Evolutionary conservation across 2,797 vertebrate species (phyloP).

Genomic region (Notolabrus celidotus): DNA sequence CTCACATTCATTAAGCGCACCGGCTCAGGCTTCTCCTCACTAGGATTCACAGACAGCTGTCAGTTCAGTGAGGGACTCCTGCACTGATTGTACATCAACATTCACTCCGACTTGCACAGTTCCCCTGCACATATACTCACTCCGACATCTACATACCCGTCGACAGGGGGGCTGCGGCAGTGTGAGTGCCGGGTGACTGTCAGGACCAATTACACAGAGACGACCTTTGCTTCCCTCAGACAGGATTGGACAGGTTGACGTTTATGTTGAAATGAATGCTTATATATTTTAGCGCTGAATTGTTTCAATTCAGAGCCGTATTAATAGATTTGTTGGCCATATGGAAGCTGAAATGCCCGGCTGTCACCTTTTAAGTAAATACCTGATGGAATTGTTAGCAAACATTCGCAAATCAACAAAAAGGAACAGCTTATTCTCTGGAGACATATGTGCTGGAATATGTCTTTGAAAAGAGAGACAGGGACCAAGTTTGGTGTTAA

Average conservation of each 20-base stretch:
- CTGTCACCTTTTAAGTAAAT: too few relatives aligned
- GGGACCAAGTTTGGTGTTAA: too few relatives aligned
- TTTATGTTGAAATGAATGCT: not conserved
- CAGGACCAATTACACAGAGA: conserved; percentile 27
- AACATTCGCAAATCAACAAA: too few relatives aligned
- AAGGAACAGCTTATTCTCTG: too few relatives aligned
- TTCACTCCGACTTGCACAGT: conserved; percentile 42
- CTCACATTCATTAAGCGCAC: conserved; percentile 49
- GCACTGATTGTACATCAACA: conserved; percentile 55
- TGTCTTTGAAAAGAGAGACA: too few relatives aligned
- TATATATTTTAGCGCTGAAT: not conserved
- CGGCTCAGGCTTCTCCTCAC: conserved; percentile 33
- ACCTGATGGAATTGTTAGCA: too few relatives aligned
- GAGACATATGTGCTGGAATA: too few relatives aligned
- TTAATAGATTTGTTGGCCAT: not conserved
- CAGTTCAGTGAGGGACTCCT: conserved; percentile 51
- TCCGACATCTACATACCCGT: conserved; percentile 53
- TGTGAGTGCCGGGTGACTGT: conserved; percentile 31
- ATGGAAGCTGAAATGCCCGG: not conserved
- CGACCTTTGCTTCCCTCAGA: conserved; percentile 10
- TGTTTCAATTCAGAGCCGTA: not conserved
- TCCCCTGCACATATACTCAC: conserved; percentile 34
- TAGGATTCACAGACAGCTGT: conserved; percentile 63
- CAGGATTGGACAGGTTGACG: conserved; percentile 12
- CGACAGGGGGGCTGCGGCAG: conserved; percentile 10